Evolutionary conservation across 2,113 vertebrate genomes (phyloP).

Genomic region (Corythaeola cristata): DNA sequence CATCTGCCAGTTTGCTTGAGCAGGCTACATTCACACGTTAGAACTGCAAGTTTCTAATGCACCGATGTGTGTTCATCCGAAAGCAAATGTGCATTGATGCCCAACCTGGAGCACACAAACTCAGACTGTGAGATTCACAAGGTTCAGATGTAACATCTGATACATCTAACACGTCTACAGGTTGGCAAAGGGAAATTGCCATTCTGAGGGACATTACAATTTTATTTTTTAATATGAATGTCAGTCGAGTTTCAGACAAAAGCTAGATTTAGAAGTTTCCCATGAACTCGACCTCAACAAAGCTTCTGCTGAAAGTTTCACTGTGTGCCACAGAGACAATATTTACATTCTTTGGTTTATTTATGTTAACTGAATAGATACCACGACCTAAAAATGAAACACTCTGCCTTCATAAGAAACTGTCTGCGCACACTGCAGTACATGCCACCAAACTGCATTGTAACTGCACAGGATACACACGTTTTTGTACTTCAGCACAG

Average conservation of each 20-base stretch:
- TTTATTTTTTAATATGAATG: neutral
- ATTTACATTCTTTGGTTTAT: neutral
- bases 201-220: neutral
- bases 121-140: neutral
- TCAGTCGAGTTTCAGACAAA: neutral
- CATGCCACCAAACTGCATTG: neutral
- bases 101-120: neutral
- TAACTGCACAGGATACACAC: neutral
- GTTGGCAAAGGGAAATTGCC: neutral
- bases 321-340: neutral
- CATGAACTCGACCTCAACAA: neutral
- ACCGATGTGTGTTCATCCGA: neutral
- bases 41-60: neutral
- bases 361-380: neutral
- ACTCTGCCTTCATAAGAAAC: neutral
- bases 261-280: neutral
- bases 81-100: neutral
- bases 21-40: neutral
- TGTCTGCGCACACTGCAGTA: neutral
- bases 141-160: neutral
- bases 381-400: neutral
- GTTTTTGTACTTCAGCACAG: accelerated
- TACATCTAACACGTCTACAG: neutral
- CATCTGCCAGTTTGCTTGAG: neutral
- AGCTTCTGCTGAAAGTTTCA: neutral